These are phyloP conservation scores for Drosophila carrolli DNA, from an alignment of 1,140 invertebrate species.

Conservation along the genomic window DNA sequence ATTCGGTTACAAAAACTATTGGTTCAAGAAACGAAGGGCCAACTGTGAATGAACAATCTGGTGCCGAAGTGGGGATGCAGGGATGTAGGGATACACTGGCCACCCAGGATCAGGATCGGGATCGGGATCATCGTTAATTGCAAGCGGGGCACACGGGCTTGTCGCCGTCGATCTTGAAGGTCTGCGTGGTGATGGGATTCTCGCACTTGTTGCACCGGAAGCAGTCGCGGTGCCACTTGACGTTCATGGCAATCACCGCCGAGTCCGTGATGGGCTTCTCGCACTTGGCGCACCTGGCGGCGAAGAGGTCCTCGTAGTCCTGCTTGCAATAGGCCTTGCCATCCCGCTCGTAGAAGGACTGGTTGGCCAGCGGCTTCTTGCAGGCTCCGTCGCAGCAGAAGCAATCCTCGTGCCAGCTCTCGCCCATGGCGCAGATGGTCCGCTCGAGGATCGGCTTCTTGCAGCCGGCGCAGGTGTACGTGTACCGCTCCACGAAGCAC, in stretches of 20 bases:
- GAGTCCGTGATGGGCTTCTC: constrained; percentile 90
- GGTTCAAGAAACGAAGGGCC: constrained; percentile 12
- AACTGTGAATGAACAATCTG: constrained; percentile 42
- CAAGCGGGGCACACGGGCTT: constrained; percentile 86
- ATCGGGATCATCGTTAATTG: constrained; percentile 24
- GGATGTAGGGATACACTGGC: too few relatives aligned
- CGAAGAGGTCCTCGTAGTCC: constrained; percentile 92
- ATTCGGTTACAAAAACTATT: constrained; percentile 1
- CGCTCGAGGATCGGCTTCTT: constrained; percentile 88
- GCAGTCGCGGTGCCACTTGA: constrained; percentile 89
- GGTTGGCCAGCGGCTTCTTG: constrained; percentile 88
- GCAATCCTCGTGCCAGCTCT: constrained; percentile 93
- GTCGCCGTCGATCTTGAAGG: constrained; percentile 87
- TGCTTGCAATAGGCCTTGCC: constrained; percentile 89
- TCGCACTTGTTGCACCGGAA: constrained; percentile 89
- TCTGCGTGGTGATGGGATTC: constrained; percentile 86
- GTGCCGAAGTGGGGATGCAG: background rate
- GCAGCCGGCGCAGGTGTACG: constrained; percentile 89
- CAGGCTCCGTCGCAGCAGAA: constrained; percentile 92
- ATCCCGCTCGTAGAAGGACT: constrained; percentile 89
- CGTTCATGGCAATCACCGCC: constrained; percentile 88
- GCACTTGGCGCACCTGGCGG: constrained; percentile 91
- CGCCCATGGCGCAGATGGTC: constrained; percentile 90
- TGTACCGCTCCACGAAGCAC: constrained; percentile 90
- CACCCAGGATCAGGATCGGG: background rate